phyloP scores from a whole-genome alignment of 2,888 invertebrate genomes.

The Phalera bucephala region DNA sequence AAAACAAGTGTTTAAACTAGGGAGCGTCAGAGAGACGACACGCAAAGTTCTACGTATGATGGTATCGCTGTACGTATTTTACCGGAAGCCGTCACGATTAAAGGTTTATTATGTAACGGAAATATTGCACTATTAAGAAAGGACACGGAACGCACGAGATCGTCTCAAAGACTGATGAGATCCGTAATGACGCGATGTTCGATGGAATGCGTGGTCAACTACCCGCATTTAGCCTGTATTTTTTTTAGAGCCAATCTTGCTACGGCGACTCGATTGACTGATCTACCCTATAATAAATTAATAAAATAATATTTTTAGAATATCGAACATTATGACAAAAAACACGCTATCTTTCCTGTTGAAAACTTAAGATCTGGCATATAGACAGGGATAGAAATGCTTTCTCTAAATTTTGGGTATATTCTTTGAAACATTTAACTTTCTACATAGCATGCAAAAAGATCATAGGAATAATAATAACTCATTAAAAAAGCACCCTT shows the following conservation, averaged over 20 bases:
- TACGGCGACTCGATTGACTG: background rate
- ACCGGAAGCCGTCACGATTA: background rate
- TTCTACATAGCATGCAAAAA: too few species aligned
- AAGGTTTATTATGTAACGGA: background rate
- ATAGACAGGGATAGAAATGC: too few species aligned
- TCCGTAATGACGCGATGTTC: slow-evolving; percentile 11
- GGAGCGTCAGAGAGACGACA: slow-evolving; percentile 46
- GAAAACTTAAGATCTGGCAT: too few species aligned
- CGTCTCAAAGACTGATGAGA: slow-evolving; percentile 60
- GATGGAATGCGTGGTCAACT: slow-evolving; percentile 24
- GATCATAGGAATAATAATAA: too few species aligned
- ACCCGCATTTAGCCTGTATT: slow-evolving; percentile 39
- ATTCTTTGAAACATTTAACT: too few species aligned
- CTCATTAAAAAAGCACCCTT: too few species aligned
- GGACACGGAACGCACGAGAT: slow-evolving; percentile 47
- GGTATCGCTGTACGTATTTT: background rate
- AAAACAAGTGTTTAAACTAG: slow-evolving; percentile 38
- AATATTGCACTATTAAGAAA: slow-evolving; percentile 29
- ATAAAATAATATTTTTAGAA: slow-evolving; percentile 19
- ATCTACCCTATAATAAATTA: slow-evolving; percentile 14
- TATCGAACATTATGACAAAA: too few species aligned
- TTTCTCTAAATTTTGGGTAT: too few species aligned
- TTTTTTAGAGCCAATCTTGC: background rate
- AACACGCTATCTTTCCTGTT: too few species aligned
- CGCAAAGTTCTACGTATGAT: slow-evolving; percentile 6